Conservation (phyloP, 2,797 vertebrate species). For the Champsocephalus gunnari region DNA sequence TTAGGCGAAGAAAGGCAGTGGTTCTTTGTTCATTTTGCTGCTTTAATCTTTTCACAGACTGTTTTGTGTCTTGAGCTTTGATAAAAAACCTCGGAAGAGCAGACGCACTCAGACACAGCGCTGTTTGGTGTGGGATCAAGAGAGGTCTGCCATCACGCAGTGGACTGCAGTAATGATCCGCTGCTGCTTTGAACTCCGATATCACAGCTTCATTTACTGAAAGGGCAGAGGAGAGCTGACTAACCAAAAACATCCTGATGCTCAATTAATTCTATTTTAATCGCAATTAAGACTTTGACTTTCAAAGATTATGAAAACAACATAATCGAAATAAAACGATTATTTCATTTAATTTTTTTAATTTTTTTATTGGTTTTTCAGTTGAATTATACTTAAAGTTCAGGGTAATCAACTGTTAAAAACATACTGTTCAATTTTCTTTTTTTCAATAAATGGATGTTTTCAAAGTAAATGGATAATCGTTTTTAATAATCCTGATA, state of each 20-base stretch:
- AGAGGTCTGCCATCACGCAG: constrained; percentile 48
- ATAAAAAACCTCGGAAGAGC: constrained; percentile 49
- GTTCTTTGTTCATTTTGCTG: constrained; percentile 15
- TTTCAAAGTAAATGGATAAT: too few species aligned
- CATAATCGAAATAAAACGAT: too few species aligned
- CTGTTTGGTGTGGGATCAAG: constrained; percentile 43
- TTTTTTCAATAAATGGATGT: too few species aligned
- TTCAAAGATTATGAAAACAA: too few species aligned
- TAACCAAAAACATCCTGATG: constrained; percentile 19
- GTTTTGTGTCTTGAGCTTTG: constrained; percentile 45
- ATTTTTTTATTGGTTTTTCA: too few species aligned
- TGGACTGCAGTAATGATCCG: constrained; percentile 58
- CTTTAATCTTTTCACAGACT: constrained; percentile 13
- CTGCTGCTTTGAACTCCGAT: constrained; percentile 58
- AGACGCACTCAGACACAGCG: constrained; percentile 1
- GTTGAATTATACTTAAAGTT: too few species aligned
- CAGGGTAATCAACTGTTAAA: too few species aligned
- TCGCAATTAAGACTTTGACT: too few species aligned
- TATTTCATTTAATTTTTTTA: too few species aligned
- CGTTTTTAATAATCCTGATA: too few species aligned
- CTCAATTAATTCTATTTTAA: too few species aligned
- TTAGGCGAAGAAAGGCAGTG: constrained; percentile 4
- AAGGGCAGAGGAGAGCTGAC: constrained; percentile 34
- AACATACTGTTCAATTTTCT: too few species aligned
- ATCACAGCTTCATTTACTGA: constrained; percentile 51